Evolutionary conservation across 2,113 vertebrate genomes (phyloP).

Genomic region (Epinephelus lanceolatus): DNA sequence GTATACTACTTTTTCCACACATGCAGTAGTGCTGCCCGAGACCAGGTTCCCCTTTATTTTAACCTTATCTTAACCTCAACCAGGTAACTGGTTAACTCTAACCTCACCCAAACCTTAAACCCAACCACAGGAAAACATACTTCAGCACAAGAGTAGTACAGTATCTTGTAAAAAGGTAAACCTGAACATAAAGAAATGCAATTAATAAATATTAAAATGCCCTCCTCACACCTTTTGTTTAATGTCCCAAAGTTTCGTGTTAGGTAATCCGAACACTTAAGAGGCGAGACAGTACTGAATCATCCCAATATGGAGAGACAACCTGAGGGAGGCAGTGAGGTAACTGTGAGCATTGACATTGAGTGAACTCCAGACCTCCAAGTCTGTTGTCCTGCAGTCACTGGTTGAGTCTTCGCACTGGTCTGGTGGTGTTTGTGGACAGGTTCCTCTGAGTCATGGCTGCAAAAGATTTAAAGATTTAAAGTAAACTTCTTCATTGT

Average conservation of each 20-base stretch:
- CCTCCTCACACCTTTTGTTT: neutral
- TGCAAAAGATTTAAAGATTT: conserved; percentile 46
- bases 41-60: too few relatives aligned
- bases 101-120: too few relatives aligned
- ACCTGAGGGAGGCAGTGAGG: neutral
- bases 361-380: neutral
- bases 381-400: neutral
- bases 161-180: too few relatives aligned
- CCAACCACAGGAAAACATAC: too few relatives aligned
- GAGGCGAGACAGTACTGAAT: neutral
- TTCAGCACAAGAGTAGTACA: too few relatives aligned
- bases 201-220: too few relatives aligned
- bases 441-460: conserved; percentile 80
- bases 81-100: too few relatives aligned
- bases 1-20: too few relatives aligned
- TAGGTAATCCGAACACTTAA: neutral
- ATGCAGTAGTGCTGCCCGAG: too few relatives aligned
- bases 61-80: too few relatives aligned
- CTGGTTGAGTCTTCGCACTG: conserved; percentile 53
- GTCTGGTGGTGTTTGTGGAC: conserved; percentile 59
- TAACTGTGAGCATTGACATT: neutral
- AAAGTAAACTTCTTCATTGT: neutral
- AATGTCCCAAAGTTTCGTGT: neutral
- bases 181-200: too few relatives aligned
- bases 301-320: neutral